Evolutionary conservation across 2,888 invertebrate species (phyloP).

Genomic region (Cacoxenus indagator): DNA sequence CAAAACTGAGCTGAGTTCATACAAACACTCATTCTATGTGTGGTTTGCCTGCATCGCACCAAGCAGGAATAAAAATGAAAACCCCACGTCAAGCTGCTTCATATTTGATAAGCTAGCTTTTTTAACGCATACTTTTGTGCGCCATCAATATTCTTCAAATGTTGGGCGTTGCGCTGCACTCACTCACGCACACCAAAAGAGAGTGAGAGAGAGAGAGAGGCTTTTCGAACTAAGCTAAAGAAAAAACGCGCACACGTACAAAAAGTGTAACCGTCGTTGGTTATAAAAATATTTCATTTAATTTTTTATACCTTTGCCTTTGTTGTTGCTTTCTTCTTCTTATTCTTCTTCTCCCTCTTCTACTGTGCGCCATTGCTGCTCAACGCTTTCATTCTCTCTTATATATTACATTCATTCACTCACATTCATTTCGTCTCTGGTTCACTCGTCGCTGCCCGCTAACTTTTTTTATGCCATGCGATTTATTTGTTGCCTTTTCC

Average conservation of each 20-base stretch:
- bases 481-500: constrained; percentile 51
- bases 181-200: neutral
- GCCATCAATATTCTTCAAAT: constrained; percentile 55
- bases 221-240: no score
- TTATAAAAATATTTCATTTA: constrained; percentile 67
- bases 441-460: neutral
- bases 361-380: constrained; percentile 2
- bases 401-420: constrained; percentile 22
- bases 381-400: neutral
- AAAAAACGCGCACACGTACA: neutral
- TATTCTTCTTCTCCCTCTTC: constrained; percentile 31
- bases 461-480: constrained; percentile 49
- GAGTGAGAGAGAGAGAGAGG: no score
- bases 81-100: constrained; percentile 44
- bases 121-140: constrained; percentile 43
- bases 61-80: neutral
- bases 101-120: constrained; percentile 61
- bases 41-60: constrained; percentile 21
- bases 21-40: no score
- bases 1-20: neutral
- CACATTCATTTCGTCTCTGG: constrained; percentile 30
- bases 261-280: constrained; percentile 29
- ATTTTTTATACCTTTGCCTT: constrained; percentile 53
- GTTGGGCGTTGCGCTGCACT: constrained; percentile 6
- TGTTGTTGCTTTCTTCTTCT: constrained; percentile 36